phyloP scores from a whole-genome alignment of 2,888 invertebrate genomes.

The Argyra leucocephala region DNA sequence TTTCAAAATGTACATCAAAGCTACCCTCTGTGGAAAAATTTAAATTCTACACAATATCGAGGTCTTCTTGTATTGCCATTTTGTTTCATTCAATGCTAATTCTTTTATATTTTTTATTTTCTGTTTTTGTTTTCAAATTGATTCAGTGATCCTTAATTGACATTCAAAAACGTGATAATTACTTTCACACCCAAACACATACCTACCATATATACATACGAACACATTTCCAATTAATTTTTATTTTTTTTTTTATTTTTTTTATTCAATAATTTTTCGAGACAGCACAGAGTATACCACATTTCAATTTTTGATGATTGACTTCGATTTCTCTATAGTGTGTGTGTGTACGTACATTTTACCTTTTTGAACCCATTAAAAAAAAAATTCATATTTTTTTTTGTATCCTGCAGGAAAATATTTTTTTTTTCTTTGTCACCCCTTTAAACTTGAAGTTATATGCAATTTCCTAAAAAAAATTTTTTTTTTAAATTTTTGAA shows the following conservation, averaged over 20 bases:
- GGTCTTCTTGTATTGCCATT: too few species aligned
- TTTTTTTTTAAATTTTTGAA: too few species aligned
- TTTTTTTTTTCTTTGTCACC: not conserved
- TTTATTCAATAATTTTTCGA: not conserved
- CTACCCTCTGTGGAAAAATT: too few species aligned
- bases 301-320: too few species aligned
- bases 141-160: not conserved
- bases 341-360: too few species aligned
- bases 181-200: not conserved
- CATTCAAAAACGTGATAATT: conserved; percentile 6
- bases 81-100: too few species aligned
- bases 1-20: too few species aligned
- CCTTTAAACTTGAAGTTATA: not conserved
- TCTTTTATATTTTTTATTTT: too few species aligned
- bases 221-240: not conserved
- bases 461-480: conserved; percentile 6
- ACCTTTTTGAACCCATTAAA: not conserved
- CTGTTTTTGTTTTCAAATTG: not conserved
- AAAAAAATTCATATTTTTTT: not conserved
- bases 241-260: not conserved
- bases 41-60: too few species aligned
- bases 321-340: too few species aligned
- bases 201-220: too few species aligned
- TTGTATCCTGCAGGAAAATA: not conserved
- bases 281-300: too few species aligned